phyloP scores from a whole-genome alignment of 2,888 invertebrate genomes.

The Spodoptera littoralis region DNA sequence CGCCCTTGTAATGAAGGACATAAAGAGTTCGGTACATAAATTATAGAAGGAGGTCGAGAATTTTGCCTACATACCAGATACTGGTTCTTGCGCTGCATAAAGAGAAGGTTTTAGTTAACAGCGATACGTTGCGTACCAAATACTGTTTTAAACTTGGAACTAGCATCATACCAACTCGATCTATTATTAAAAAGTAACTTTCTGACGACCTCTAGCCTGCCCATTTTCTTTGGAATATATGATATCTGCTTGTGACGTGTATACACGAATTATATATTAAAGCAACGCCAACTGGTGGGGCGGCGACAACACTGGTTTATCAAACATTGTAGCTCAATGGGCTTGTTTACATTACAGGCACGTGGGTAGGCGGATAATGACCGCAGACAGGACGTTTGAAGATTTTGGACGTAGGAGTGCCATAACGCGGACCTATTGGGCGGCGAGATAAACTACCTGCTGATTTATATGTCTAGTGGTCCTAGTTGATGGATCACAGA shows the following conservation, averaged over 20 bases:
- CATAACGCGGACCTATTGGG: constrained; percentile 10
- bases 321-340: constrained; percentile 56
- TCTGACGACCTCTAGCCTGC: no score
- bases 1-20: constrained; percentile 47
- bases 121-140: background rate
- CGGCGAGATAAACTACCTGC: constrained; percentile 5
- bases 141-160: no score
- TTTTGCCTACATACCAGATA: constrained; percentile 34
- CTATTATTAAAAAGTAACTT: no score
- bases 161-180: no score
- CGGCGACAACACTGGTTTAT: constrained; percentile 51
- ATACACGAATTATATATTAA: constrained; percentile 53
- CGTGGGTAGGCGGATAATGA: constrained; percentile 52
- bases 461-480: constrained; percentile 13
- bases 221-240: no score
- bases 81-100: constrained; percentile 28
- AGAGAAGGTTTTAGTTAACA: constrained; percentile 5
- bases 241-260: constrained; percentile 8
- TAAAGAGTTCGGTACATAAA: constrained; percentile 38
- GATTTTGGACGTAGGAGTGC: constrained; percentile 30
- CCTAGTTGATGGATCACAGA: background rate
- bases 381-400: constrained; percentile 29
- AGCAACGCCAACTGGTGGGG: constrained; percentile 30
- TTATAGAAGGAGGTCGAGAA: constrained; percentile 44
- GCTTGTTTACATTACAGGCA: constrained; percentile 63